A percentile compares a stretch with the other conserved stretches of the same genome.
phyloP scores from a whole-genome alignment of 53 echinoderm and acorn worm species.

The Echinarachnius parma region DNA sequence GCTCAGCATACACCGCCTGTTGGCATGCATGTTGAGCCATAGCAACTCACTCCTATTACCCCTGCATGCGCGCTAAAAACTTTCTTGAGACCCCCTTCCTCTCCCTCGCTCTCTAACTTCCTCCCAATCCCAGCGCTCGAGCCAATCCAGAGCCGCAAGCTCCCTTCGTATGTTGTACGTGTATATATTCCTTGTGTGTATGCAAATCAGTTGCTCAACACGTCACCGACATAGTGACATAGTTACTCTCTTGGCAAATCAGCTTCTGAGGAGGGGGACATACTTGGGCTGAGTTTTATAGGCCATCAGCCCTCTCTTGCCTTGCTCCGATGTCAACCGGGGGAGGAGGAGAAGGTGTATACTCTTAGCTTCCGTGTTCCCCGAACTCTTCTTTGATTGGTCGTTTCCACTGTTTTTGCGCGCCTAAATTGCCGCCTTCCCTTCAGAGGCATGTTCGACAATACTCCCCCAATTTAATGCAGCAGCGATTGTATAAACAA shows the following conservation, averaged over 20 bases:
- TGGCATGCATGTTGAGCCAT: too few relatives aligned
- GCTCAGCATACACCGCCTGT: too few relatives aligned
- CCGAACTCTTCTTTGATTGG: slow-evolving; percentile 47
- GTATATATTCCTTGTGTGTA: too few relatives aligned
- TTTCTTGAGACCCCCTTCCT: slow-evolving; percentile 18
- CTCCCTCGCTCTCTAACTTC: slow-evolving; percentile 28
- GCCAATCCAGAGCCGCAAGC: slow-evolving; percentile 17
- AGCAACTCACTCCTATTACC: slow-evolving; percentile 9
- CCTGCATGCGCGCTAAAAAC: slow-evolving; percentile 26
- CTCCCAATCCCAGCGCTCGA: too few relatives aligned
- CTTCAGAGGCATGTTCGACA: too few relatives aligned
- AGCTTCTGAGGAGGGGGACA: slow-evolving; percentile 42
- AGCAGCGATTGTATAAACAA: too few relatives aligned
- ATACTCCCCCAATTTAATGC: too few relatives aligned
- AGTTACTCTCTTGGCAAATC: slow-evolving; percentile 32
- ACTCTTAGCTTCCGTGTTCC: slow-evolving; percentile 27
- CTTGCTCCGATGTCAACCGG: slow-evolving; percentile 15
- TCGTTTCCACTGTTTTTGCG: slow-evolving; percentile 54
- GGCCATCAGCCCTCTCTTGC: too few relatives aligned
- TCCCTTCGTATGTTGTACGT: too few relatives aligned
- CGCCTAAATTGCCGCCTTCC: slow-evolving; percentile 46
- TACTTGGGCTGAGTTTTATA: slow-evolving; percentile 34
- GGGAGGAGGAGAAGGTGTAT: slow-evolving; percentile 31
- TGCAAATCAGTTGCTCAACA: slow-evolving; percentile 35
- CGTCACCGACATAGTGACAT: slow-evolving; percentile 46